Conservation (phyloP, 2,113 vertebrate genomes). For the Carollia perspicillata region DNA sequence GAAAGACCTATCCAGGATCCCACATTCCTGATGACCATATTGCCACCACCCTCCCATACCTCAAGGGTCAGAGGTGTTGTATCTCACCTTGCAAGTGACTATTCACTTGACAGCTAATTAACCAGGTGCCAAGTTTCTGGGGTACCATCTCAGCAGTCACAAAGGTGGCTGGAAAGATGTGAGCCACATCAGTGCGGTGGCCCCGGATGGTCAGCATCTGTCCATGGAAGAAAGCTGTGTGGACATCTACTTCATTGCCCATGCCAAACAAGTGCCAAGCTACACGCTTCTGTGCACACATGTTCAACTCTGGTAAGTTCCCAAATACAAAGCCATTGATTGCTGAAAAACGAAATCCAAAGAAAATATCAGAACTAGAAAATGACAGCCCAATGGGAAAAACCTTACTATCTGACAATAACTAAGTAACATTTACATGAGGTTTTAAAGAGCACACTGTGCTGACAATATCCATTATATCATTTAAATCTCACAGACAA, state of each 20-base stretch:
- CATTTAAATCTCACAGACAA: constrained; percentile 3
- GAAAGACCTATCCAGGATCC: neutral
- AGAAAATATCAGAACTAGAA: constrained; percentile 35
- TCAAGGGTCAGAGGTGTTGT: neutral
- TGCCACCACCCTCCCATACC: neutral
- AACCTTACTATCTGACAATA: neutral
- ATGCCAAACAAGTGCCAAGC: constrained; percentile 86
- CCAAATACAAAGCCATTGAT: constrained; percentile 87
- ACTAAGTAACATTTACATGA: neutral
- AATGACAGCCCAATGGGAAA: neutral
- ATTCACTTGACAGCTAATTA: constrained; percentile 83
- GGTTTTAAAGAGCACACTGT: neutral
- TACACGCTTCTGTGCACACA: constrained; percentile 81
- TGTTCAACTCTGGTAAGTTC: constrained; percentile 81
- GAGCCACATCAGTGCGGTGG: constrained; percentile 81
- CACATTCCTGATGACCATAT: neutral
- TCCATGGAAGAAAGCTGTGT: constrained; percentile 85
- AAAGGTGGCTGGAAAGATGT: constrained; percentile 86
- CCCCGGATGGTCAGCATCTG: constrained; percentile 79
- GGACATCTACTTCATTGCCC: constrained; percentile 84
- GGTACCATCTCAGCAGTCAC: constrained; percentile 83
- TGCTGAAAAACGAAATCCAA: constrained; percentile 77
- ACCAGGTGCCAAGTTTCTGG: constrained; percentile 79
- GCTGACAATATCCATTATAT: neutral
- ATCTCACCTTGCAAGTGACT: constrained; percentile 82